Conservation (phyloP, 2,113 vertebrate species). For the Etia nguti region DNA sequence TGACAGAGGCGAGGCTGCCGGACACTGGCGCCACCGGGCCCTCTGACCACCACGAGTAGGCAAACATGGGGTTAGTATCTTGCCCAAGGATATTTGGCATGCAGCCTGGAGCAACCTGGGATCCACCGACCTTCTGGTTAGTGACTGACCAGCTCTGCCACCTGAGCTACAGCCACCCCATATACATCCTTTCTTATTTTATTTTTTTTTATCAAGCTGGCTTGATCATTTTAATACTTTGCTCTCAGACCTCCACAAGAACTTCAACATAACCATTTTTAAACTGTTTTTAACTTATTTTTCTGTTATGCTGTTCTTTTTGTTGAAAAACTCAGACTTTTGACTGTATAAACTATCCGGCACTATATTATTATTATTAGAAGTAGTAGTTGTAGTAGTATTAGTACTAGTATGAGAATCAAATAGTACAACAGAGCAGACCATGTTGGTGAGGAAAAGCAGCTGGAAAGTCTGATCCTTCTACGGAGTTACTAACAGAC, state of each 20-base stretch:
- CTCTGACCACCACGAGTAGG: too few species aligned
- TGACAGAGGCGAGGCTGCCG: too few species aligned
- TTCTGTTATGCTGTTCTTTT: background rate
- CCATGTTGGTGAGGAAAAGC: background rate
- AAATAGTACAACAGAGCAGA: rapidly evolving
- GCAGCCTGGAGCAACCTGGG: too few species aligned
- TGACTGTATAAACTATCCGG: background rate
- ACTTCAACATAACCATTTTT: background rate
- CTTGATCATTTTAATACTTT: background rate
- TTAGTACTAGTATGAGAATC: rapidly evolving
- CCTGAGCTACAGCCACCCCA: too few species aligned
- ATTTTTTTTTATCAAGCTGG: background rate
- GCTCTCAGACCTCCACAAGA: rapidly evolving
- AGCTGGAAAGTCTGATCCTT: background rate
- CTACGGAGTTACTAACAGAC: background rate
- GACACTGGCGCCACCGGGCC: too few species aligned
- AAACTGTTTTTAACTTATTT: background rate
- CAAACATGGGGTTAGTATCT: too few species aligned
- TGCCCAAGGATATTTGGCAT: too few species aligned
- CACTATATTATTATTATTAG: background rate
- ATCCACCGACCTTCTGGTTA: too few species aligned
- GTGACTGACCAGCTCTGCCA: too few species aligned
- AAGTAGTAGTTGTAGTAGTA: background rate
- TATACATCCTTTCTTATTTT: background rate
- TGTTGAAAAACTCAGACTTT: background rate